Conservation (phyloP, 2,113 vertebrate species). For the Ameiurus melas region DNA sequence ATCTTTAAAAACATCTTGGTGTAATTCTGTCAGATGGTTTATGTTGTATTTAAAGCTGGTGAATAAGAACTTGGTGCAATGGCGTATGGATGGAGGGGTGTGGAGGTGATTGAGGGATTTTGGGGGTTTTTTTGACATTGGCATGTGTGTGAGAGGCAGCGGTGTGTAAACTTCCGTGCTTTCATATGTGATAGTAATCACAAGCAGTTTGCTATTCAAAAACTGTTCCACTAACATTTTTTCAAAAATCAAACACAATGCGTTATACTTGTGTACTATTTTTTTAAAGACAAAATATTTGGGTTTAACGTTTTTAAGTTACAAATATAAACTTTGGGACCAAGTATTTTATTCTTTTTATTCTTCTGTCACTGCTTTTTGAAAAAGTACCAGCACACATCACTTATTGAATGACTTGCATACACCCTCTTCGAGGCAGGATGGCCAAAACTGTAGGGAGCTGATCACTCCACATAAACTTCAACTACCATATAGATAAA, state of each 20-base stretch:
- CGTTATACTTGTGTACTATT: background rate
- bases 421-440: background rate
- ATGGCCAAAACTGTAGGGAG: background rate
- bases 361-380: background rate
- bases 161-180: background rate
- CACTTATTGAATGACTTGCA: background rate
- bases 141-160: conserved; percentile 31
- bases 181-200: background rate
- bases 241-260: background rate
- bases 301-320: background rate
- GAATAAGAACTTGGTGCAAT: conserved; percentile 26
- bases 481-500: background rate
- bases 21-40: conserved; percentile 17
- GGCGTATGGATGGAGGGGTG: conserved; percentile 18
- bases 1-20: conserved; percentile 16
- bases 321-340: background rate
- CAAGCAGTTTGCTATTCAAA: background rate
- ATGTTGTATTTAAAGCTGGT: conserved; percentile 29
- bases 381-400: background rate
- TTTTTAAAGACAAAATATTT: background rate
- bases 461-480: background rate
- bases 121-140: background rate
- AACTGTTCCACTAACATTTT: background rate
- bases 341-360: background rate
- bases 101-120: too few species aligned